Percentiles rank a stretch among this genome's conserved stretches.
These are phyloP conservation scores for Ochropleura plecta DNA, from an alignment of 2,888 invertebrate species.

Conservation along the genomic window DNA sequence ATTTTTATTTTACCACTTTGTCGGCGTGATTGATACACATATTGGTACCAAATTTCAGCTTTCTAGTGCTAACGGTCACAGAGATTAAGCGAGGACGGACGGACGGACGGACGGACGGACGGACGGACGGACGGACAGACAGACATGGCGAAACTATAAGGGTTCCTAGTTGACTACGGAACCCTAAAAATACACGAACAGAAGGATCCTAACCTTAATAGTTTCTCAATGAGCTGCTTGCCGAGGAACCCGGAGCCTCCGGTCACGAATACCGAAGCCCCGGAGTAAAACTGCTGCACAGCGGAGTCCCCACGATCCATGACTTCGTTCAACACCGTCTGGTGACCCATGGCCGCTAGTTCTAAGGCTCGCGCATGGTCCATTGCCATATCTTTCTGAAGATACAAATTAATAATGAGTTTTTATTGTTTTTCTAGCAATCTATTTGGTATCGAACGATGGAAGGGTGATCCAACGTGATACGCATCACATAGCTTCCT, in stretches of 20 bases:
- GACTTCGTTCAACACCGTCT: not conserved
- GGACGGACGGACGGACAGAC: too few species aligned
- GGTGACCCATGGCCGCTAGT: not conserved
- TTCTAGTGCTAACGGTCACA: too few species aligned
- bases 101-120: too few species aligned
- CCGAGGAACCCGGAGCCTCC: conserved; percentile 94
- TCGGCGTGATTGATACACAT: too few species aligned
- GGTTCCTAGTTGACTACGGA: too few species aligned
- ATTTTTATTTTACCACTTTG: too few species aligned
- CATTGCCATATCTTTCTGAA: not conserved
- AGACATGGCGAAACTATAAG: too few species aligned
- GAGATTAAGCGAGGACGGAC: too few species aligned
- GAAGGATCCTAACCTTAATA: conserved; percentile 65
- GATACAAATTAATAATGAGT: too few species aligned
- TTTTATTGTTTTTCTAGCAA: not conserved
- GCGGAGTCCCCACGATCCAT: conserved; percentile 62
- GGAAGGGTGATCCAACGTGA: not conserved
- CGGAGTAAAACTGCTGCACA: conserved; percentile 88
- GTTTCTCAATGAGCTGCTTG: conserved; percentile 66
- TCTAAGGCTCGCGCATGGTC: not conserved
- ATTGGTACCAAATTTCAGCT: too few species aligned
- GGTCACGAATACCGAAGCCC: conserved; percentile 92
- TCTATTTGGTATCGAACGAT: not conserved
- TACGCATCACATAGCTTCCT: too few species aligned
- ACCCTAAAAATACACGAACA: too few species aligned